Percentiles rank a stretch among this genome's conserved stretches.
Conservation (phyloP, 2,888 invertebrate species). For the Antheraea assamensis region DNA sequence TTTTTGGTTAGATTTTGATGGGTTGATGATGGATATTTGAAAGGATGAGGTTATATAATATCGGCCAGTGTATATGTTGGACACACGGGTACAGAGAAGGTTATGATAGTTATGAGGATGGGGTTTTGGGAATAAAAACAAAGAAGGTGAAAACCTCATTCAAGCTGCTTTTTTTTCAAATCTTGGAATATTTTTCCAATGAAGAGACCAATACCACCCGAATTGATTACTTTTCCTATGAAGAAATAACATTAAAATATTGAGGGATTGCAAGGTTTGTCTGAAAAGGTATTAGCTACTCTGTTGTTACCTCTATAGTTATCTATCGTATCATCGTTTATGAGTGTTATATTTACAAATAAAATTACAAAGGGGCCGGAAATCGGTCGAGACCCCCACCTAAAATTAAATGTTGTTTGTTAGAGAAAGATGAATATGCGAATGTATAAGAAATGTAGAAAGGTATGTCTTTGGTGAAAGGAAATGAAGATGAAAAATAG, state of each 20-base stretch:
- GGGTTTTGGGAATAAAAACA: background rate
- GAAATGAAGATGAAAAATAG: background rate
- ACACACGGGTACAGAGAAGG: background rate
- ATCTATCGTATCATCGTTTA: too few species aligned
- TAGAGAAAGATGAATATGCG: too few species aligned
- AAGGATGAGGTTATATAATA: background rate
- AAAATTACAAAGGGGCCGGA: too few species aligned
- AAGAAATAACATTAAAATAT: background rate
- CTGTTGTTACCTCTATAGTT: too few species aligned
- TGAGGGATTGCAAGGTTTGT: background rate
- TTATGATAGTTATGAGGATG: background rate
- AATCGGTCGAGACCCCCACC: too few species aligned
- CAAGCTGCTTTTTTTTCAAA: too few species aligned
- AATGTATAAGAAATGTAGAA: background rate
- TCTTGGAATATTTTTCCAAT: background rate
- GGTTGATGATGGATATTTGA: too few species aligned
- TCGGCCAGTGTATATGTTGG: background rate
- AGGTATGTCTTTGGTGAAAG: background rate
- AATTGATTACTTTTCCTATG: background rate
- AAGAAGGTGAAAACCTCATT: background rate
- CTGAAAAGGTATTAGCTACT: background rate
- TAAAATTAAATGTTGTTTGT: too few species aligned
- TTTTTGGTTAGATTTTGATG: too few species aligned
- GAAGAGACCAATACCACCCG: background rate
- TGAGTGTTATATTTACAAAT: background rate